Evolutionary conservation across 2,113 vertebrate genomes (phyloP), one percentile per base, ranked within the genome.

Genomic region (Nestor notabilis): DNA sequence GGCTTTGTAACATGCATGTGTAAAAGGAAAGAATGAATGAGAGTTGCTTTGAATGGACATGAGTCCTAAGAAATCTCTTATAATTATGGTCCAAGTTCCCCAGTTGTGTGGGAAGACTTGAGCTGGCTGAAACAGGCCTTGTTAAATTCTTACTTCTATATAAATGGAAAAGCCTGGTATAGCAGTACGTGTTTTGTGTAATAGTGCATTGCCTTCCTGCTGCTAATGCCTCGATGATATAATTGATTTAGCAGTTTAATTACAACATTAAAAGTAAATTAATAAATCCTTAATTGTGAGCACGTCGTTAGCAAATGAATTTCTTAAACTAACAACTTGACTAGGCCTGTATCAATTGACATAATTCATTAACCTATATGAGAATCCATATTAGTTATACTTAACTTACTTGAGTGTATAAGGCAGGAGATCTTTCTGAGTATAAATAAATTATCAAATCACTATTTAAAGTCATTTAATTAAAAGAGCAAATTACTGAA

Each of bases 401-500:
- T 95, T 87, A 87, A 95, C 69, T 77, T 97, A 83, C 88, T 49
- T 87, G 56, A 78, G 20, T 31, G 33, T 53, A 46, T 52, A 79
- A 93, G 61, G 76, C 77, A 85, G 64, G 64, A 94, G 66, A 85
- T 89, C 68, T 85, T 81, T 94, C 56, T 89, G 33, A 27, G 44
- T 31, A 74, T 91, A 96, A 97, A 96, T 93, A 95, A 81, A 90
- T 96, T 93, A 93, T 58, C 93, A 88, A 92, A 92, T 89, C 50
- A 27, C 68, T 90, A 84, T 90, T 95, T 87, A 83, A 66, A 95
- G 87, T 63, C 61, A 80, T 23, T 91, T 95, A 94, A 96, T 97
- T 94, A 94, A 85, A 85, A 90, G 28, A 96, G 33, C 24, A 76
- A 82, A 89, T 89, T 95, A 83, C 31, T 66, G 87, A 80, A 79